Evolutionary conservation across 2,888 invertebrate species (phyloP), one percentile per base, ranked within the genome.

Genomic region (Nomada fabriciana): DNA sequence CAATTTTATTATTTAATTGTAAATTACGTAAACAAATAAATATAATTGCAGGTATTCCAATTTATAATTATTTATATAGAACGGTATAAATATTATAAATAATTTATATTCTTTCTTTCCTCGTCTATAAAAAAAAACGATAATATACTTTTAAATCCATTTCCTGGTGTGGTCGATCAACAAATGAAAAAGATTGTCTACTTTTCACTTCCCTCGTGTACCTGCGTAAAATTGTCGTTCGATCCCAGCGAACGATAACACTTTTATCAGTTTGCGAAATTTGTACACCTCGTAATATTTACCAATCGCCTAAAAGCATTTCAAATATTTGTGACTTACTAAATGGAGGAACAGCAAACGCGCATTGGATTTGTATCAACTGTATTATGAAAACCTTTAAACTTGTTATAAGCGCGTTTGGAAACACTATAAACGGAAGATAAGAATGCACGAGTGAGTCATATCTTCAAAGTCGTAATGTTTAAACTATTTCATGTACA

Each of bases 61-160:
- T 29, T 3, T 29, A 29, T 29, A 29, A 29, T 29, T 29, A 29
- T 29, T 29, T 29, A 29, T 29, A 29, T 29, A 29, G 29, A 29
- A 36, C 29, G 29, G 7, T 36, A 36, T 36, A 7, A 36, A 36
- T 36, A 36, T 36, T 36, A 36, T 5, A 36, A 36, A 36, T 36
- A 36, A 36, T 36, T 36, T 36, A 9, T 36, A 36, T 36, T 36
- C 36, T 53, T 42, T 18, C 10, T 25, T 36, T 13, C n/a, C 23
- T 23, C 15, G 18, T 23, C 23, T 10, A 18, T 13, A 4, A 10
- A 15, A 20, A 36, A 42, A 67, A 43, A 72, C 36, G 36, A 0
- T 42, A 20, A 65, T 53, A 60, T 36, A 42, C 71, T 47, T 70
- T 61, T 60, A 23, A 70, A 25, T 76, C 67, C 55, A 42, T 80